Base-by-base conservation (phyloP, 2,888 invertebrate species). In the Lordiphosa fenestrarum region DNA sequence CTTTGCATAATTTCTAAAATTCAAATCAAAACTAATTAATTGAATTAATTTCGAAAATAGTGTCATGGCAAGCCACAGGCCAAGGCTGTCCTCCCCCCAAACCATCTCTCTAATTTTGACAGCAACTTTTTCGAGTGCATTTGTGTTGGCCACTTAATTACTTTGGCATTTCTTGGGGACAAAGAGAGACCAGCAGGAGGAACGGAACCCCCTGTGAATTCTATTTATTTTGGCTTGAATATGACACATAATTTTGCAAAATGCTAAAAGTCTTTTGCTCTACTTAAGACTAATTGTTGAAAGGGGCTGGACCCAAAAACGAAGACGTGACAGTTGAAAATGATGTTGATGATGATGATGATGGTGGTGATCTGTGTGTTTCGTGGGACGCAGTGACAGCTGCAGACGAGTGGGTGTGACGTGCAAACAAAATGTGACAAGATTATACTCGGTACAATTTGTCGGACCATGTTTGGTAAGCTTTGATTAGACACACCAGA, bases 201-300 rank as follows among this genome's bases (percentile, higher is more conserved):
- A 46, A 19, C 19, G 19, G 19, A 19, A 46, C 33, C 46, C 46
- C 46, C 51, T 23, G 23, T 19, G 38, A 23, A 6, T 49, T 49
- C 39, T 51, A 57, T 59, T 51, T 65, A 59, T 65, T 59, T 73
- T 63, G 46, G 36, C 25, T 37, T 7, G 53, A 58, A 67, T 66
- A 54, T 65, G 71, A 66, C 69, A 71, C 65, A 74, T 65, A 30
- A 30, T 50, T 59, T 40, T 30, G 41, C 33, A 38, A 54, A 41
- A 44, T 30, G 13, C 25, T 15, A 30, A 15, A 44, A 25, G 13
- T 51, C 40, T 6, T 53, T 56, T 74, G 72, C 59, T 66, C 62
- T 59, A 71, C 65, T 74, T 66, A 48, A 59, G 30, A 68, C 71
- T 74, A 80, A 80, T 74, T 81, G 77, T 63, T 69, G 59, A 64